phyloP scores from a whole-genome alignment of 2,888 invertebrate species.

The Ceriagrion tenellum region DNA sequence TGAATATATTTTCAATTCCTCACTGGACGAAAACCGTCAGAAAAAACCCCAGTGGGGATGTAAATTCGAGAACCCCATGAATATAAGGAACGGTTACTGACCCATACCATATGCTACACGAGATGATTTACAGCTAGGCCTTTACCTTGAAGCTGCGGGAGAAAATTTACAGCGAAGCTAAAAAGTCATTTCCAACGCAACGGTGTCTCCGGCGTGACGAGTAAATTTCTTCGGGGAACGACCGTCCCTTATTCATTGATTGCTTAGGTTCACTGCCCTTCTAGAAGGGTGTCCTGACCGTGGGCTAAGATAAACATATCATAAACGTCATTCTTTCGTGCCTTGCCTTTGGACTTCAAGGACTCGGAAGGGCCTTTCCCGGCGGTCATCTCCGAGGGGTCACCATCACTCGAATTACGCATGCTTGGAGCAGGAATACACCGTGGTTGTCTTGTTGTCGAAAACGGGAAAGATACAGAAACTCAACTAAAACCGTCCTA shows the following conservation, averaged over 20 bases:
- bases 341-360: slow-evolving; percentile 6
- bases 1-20: background rate
- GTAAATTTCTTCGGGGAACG: background rate
- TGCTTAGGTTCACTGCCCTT: slow-evolving; percentile 31
- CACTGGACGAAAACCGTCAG: background rate
- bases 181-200: slow-evolving; percentile 12
- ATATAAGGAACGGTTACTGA: slow-evolving; percentile 4
- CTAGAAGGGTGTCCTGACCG: background rate
- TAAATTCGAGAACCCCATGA: background rate
- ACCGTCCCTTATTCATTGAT: slow-evolving; percentile 16
- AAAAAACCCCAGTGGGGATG: background rate
- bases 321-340: slow-evolving; percentile 41
- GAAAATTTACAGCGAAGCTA: background rate
- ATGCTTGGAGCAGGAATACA: background rate
- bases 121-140: background rate
- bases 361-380: slow-evolving; percentile 23
- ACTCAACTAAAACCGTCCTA: slow-evolving; percentile 38
- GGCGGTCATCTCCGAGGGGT: slow-evolving; percentile 43
- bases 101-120: slow-evolving; percentile 21
- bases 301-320: slow-evolving; percentile 57
- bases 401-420: slow-evolving; percentile 11
- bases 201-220: slow-evolving; percentile 12
- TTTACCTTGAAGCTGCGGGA: background rate
- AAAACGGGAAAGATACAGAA: background rate
- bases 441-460: background rate